phyloP scores from a whole-genome alignment of 2,797 vertebrate species.

The Lepidocolaptes lacrymiger region DNA sequence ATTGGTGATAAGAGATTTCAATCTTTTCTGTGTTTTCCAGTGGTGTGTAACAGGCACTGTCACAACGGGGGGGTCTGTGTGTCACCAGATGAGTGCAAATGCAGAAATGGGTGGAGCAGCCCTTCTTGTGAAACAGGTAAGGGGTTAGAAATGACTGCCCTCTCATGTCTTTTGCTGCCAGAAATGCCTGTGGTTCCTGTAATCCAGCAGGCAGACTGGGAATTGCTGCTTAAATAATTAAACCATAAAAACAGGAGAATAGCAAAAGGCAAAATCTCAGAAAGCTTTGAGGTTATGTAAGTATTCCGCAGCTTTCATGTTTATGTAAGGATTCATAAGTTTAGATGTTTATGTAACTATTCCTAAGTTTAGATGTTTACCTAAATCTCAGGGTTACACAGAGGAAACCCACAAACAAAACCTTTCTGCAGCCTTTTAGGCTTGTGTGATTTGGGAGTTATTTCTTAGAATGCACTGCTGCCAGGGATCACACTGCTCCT shows the following conservation, averaged over 20 bases:
- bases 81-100: constrained; percentile 80
- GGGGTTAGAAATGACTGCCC: neutral
- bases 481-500: neutral
- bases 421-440: neutral
- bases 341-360: neutral
- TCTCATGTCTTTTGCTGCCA: neutral
- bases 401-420: neutral
- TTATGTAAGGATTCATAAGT: neutral
- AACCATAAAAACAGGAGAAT: neutral
- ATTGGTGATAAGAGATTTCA: neutral
- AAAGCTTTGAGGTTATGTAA: neutral
- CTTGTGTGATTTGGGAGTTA: neutral
- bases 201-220: fast-evolving
- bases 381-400: neutral
- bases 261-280: neutral
- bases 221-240: neutral
- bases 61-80: constrained; percentile 81
- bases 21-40: constrained; percentile 61
- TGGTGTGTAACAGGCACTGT: constrained; percentile 84
- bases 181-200: fast-evolving
- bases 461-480: neutral
- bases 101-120: constrained; percentile 80
- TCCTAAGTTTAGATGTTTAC: neutral
- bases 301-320: neutral
- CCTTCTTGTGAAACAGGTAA: constrained; percentile 82